phyloP scores from a whole-genome alignment of 2,113 vertebrate species.

The Ammospiza nelsoni region DNA sequence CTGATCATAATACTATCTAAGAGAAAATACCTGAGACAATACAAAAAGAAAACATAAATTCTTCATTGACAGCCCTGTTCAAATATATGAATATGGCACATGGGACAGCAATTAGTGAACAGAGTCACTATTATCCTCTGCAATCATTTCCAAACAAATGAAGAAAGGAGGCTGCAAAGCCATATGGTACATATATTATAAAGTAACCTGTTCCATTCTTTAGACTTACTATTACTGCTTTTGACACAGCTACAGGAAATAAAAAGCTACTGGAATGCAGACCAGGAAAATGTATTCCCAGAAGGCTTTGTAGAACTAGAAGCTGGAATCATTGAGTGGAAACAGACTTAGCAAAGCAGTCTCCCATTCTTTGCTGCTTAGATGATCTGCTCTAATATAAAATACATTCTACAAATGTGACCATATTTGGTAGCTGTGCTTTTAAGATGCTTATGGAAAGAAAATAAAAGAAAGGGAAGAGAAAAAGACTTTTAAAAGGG shows the following conservation, averaged over 20 bases:
- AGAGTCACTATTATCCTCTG: slow-evolving; percentile 43
- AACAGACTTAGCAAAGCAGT: slow-evolving; percentile 74
- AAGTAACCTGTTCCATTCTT: slow-evolving; percentile 71
- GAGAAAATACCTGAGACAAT: neutral
- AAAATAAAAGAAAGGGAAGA: neutral
- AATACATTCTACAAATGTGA: slow-evolving; percentile 49
- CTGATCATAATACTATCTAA: neutral
- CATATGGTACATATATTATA: slow-evolving; percentile 73
- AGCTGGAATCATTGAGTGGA: slow-evolving; percentile 75
- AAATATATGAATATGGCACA: neutral
- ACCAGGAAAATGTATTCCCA: slow-evolving; percentile 75
- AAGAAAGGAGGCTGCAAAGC: slow-evolving; percentile 29
- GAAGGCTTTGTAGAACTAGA: slow-evolving; percentile 75
- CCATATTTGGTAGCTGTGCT: slow-evolving; percentile 30
- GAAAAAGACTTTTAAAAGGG: neutral
- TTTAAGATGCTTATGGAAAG: slow-evolving; percentile 3
- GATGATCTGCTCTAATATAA: slow-evolving; percentile 52
- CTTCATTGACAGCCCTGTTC: neutral
- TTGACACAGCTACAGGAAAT: slow-evolving; percentile 79
- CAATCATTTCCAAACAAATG: slow-evolving; percentile 53
- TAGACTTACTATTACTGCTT: slow-evolving; percentile 67
- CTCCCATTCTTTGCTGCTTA: slow-evolving; percentile 55
- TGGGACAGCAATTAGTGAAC: slow-evolving; percentile 40
- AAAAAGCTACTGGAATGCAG: slow-evolving; percentile 80
- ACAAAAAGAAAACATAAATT: neutral